Conservation (phyloP, 2,888 invertebrate species). For the Podotricha telesiphe region DNA sequence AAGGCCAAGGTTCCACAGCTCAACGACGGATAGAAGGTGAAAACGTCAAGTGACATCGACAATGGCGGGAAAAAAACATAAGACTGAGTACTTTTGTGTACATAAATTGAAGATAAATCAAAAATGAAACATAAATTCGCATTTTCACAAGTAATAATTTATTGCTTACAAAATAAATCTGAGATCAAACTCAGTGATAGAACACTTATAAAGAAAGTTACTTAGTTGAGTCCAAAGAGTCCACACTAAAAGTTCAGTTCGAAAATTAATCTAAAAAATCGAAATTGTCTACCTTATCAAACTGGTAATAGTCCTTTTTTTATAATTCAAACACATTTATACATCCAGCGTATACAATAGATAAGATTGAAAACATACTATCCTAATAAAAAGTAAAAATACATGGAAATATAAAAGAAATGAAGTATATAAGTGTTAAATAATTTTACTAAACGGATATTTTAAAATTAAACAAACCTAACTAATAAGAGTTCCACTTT, state of each 20-base stretch:
- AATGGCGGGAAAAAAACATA: too few relatives aligned
- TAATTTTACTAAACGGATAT: neutral
- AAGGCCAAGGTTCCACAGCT: too few relatives aligned
- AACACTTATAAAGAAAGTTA: constrained; percentile 51
- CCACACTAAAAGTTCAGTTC: constrained; percentile 40
- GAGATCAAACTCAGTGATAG: constrained; percentile 73
- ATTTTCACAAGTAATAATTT: constrained; percentile 67
- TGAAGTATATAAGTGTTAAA: neutral
- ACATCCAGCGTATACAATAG: constrained; percentile 35
- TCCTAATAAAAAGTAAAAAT: neutral
- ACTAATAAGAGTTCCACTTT: neutral
- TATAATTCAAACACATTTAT: constrained; percentile 19
- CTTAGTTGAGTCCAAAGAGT: constrained; percentile 46
- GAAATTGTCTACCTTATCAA: constrained; percentile 12
- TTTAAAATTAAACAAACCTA: neutral
- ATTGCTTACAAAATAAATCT: constrained; percentile 62
- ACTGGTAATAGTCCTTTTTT: neutral
- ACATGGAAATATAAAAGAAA: neutral
- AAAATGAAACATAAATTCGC: constrained; percentile 33
- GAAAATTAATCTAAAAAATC: constrained; percentile 9
- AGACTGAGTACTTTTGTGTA: too few relatives aligned
- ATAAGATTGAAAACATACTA: neutral
- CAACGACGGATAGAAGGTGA: too few relatives aligned
- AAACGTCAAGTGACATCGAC: too few relatives aligned
- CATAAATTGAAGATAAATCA: too few relatives aligned